These are phyloP conservation scores for Grapholita molesta DNA, from an alignment of 1,140 invertebrate species.

Conservation along the genomic window DNA sequence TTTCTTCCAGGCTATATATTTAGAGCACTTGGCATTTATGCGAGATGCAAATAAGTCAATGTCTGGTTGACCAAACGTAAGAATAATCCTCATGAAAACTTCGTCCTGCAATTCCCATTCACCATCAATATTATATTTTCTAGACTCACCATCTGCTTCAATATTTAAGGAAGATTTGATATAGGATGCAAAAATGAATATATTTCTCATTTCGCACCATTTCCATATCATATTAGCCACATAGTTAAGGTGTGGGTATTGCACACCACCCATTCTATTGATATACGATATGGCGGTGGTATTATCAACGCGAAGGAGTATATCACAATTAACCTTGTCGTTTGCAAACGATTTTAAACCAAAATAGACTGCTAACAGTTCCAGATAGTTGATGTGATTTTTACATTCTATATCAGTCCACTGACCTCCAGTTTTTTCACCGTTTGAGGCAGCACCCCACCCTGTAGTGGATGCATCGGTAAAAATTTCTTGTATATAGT, in stretches of 20 bases:
- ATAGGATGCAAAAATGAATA: slow-evolving; percentile 24
- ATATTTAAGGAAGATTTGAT: slow-evolving; percentile 18
- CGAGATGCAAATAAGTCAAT: slow-evolving; percentile 23
- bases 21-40: slow-evolving; percentile 18
- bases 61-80: slow-evolving; percentile 9
- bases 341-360: slow-evolving; percentile 19
- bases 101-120: slow-evolving; percentile 16
- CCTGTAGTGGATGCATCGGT: slow-evolving; percentile 23
- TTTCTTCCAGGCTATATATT: slow-evolving; percentile 15
- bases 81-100: slow-evolving; percentile 3
- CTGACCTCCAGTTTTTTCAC: slow-evolving; percentile 15
- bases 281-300: no score
- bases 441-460: slow-evolving; percentile 21
- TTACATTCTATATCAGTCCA: slow-evolving; percentile 15
- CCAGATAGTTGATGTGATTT: slow-evolving; percentile 23
- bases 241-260: slow-evolving; percentile 14
- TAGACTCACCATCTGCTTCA: slow-evolving; percentile 21
- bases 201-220: slow-evolving; percentile 15
- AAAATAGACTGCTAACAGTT: slow-evolving; percentile 20
- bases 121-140: slow-evolving; percentile 16
- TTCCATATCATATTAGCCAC: slow-evolving; percentile 13
- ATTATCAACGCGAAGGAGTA: slow-evolving; percentile 20
- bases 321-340: slow-evolving; percentile 9
- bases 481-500: slow-evolving; percentile 23
- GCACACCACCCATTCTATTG: slow-evolving; percentile 22